A percentile compares a stretch with the other conserved stretches of the same genome.
phyloP scores from a whole-genome alignment of 2,113 vertebrate species.

The Girardinichthys multiradiatus region DNA sequence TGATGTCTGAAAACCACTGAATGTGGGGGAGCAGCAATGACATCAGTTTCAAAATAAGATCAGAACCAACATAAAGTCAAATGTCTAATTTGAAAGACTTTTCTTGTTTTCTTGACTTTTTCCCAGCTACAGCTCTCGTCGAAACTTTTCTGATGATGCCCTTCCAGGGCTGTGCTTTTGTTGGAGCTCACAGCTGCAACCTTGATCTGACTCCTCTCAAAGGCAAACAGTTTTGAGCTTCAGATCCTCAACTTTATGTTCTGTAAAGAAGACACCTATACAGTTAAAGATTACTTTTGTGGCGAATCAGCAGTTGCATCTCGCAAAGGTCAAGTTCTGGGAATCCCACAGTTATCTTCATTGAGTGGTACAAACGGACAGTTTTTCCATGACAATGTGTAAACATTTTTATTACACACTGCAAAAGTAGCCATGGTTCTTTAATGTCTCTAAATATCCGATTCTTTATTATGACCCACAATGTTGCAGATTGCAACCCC shows the following conservation, averaged over 20 bases:
- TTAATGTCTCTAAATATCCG: not conserved
- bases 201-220: slow-evolving; percentile 5
- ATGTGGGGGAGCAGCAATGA: not conserved
- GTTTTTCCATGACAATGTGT: not conserved
- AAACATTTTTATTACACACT: not conserved
- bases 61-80: not conserved
- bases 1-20: no score
- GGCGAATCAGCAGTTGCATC: slow-evolving; percentile 16
- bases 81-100: not conserved
- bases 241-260: slow-evolving; percentile 2
- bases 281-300: not conserved
- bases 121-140: slow-evolving; percentile 9
- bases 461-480: not conserved
- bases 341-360: not conserved
- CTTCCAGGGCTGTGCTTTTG: not conserved
- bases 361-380: not conserved
- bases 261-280: not conserved
- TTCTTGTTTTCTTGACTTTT: not conserved
- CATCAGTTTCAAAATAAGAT: not conserved
- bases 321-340: slow-evolving; percentile 20
- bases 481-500: no score
- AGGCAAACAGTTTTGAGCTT: slow-evolving; percentile 30
- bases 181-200: slow-evolving; percentile 5
- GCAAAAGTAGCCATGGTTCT: not conserved
- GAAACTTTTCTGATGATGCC: not conserved